Percentiles rank a stretch among this genome's conserved stretches.
Conservation (phyloP, 1,140 invertebrate genomes). For the Trachymyrmex septentrionalis region DNA sequence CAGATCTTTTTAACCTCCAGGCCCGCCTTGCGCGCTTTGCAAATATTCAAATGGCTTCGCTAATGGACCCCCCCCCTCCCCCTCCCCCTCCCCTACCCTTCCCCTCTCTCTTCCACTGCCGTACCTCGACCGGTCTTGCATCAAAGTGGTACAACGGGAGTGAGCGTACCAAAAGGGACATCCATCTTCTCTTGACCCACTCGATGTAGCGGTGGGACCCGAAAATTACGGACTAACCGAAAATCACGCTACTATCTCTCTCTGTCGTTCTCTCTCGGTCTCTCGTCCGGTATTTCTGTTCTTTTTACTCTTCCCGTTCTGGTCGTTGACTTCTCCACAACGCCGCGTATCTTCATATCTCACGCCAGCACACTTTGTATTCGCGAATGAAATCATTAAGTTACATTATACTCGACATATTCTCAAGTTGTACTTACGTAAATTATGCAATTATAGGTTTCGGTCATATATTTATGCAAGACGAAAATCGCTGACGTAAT, state of each 20-base stretch:
- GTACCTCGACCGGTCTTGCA: slow-evolving; percentile 77
- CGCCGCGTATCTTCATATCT: slow-evolving; percentile 16
- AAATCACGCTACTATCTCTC: slow-evolving; percentile 68
- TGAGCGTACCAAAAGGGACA: slow-evolving; percentile 78
- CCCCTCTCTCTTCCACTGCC: slow-evolving; percentile 36
- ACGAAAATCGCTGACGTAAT: neutral
- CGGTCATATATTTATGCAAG: neutral
- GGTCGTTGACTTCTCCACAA: slow-evolving; percentile 67
- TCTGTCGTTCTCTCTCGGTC: slow-evolving; percentile 3
- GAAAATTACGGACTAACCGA: slow-evolving; percentile 83
- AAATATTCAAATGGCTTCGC: slow-evolving; percentile 86
- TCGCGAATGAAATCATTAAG: slow-evolving; percentile 47
- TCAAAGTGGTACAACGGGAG: slow-evolving; percentile 82
- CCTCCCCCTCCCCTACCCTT: neutral
- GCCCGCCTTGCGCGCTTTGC: slow-evolving; percentile 83
- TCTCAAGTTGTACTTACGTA: neutral
- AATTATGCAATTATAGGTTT: slow-evolving; percentile 21
- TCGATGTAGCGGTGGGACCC: slow-evolving; percentile 77
- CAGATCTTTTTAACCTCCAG: slow-evolving; percentile 83
- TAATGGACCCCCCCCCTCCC: slow-evolving; percentile 82
- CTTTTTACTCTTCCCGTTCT: slow-evolving; percentile 49
- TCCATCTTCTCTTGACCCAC: slow-evolving; percentile 81
- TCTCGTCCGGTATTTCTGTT: neutral
- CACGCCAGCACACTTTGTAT: slow-evolving; percentile 47
- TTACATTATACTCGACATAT: slow-evolving; percentile 21